phyloP scores from a whole-genome alignment of 92 coral and sea anemone species.

The Zoanthus sociatus region DNA sequence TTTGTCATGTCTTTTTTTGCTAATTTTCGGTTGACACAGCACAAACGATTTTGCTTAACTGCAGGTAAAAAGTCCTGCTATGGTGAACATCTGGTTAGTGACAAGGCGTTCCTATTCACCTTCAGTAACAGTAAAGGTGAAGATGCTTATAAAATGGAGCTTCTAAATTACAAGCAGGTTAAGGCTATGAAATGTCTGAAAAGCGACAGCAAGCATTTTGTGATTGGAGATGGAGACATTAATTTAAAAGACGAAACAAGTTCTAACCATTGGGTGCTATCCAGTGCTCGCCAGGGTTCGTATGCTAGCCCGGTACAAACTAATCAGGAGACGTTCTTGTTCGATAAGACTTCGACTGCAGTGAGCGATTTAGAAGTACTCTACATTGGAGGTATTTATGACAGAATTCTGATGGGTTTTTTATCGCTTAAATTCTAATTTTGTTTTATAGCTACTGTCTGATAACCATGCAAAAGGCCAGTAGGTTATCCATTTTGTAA shows the following conservation, averaged over 20 bases:
- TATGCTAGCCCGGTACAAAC: constrained; percentile 4
- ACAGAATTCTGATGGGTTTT: too few relatives aligned
- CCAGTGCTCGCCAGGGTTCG: constrained; percentile 16
- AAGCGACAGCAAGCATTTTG: neutral
- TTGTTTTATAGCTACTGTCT: too few relatives aligned
- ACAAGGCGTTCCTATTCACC: constrained; percentile 37
- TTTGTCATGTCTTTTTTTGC: too few relatives aligned
- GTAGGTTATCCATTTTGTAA: too few relatives aligned
- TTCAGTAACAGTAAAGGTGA: constrained; percentile 19
- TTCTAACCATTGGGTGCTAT: neutral
- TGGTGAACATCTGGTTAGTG: neutral
- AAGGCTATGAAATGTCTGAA: constrained; percentile 31
- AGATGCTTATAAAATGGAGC: neutral
- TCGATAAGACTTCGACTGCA: neutral
- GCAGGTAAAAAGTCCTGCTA: neutral
- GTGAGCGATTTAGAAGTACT: constrained; percentile 40
- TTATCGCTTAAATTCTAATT: too few relatives aligned
- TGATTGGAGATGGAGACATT: constrained; percentile 40
- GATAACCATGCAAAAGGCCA: too few relatives aligned
- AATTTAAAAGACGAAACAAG: neutral
- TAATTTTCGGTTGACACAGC: too few relatives aligned
- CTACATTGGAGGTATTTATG: constrained; percentile 16
- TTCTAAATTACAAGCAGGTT: neutral
- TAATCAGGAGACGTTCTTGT: neutral
- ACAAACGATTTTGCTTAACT: too few relatives aligned